Evolutionary conservation across 2,113 vertebrate species (phyloP), one percentile per base, ranked within the genome.

Genomic region (Hirundichthys speculiger): DNA sequence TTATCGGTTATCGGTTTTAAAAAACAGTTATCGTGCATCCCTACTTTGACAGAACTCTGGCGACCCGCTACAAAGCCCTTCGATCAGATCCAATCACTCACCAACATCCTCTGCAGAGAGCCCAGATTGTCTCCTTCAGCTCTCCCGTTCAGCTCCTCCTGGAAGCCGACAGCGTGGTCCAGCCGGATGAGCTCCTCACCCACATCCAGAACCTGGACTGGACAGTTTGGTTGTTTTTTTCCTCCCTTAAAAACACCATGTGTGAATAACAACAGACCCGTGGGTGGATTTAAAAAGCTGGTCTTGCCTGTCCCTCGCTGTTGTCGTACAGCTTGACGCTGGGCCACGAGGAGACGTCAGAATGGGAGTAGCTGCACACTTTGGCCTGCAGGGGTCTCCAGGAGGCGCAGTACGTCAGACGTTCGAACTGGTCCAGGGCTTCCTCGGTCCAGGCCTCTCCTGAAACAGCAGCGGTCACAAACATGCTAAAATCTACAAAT

Each of bases 311-410:
- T 2, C 86, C 90, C 0, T 65, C 19, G 0, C 30, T 86, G 52
- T 69, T 67, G 19, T 92, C 89, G 6, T 91, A 95, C n/a, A 98
- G 92, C 22, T 85, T 89, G 25, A 98, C 76, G 10, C 82, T 90
- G 8, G 95, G 96, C 94, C 93, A 92, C 1, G 94, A 89, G 4
- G 89, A 86, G 7, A 85, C 39, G 9, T 93, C 94, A 0, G 90
- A 86, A 46, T 92, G 93, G n/a, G 86, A 86, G 22, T 96, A 98
- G 73, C 95, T 97, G 83, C 88, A 93, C 49, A 98, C 91, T 69
- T 93, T 96, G 7, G 96, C 96, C 53, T 94, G 73, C 30, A 98
- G 84, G 0, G 94, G 94, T 6, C 89, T 92, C 95, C 95, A 96
- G 4, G 60, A 59, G 0, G 95, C 94, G 4, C 96, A 98, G 61